Percentiles rank a stretch among this genome's conserved stretches.
phyloP scores from a whole-genome alignment of 2,888 invertebrate genomes.

The Aproaerema taeniolella region DNA sequence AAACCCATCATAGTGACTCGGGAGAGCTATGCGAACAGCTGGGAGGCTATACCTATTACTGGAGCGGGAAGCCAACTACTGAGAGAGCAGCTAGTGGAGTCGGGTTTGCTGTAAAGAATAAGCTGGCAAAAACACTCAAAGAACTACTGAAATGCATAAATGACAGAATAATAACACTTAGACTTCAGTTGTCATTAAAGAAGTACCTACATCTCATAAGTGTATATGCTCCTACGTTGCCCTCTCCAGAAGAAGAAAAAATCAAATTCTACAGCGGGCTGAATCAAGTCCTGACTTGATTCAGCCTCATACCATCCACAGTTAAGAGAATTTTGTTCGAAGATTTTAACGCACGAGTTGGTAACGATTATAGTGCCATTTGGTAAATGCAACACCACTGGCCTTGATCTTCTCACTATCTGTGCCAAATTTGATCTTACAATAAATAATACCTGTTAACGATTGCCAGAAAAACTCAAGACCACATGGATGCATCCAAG shows the following conservation, averaged over 20 bases:
- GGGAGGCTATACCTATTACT: constrained; percentile 18
- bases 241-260: background rate
- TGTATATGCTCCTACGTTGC: constrained; percentile 12
- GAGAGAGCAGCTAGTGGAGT: constrained; percentile 4
- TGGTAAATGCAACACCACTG: constrained; percentile 18
- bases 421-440: constrained; percentile 16
- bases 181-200: constrained; percentile 5
- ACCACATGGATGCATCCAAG: constrained; percentile 24
- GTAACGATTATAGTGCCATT: background rate
- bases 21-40: constrained; percentile 14
- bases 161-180: constrained; percentile 16
- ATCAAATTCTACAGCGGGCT: background rate
- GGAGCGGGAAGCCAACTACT: constrained; percentile 1
- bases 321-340: background rate
- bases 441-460: constrained; percentile 15
- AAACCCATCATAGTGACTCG: constrained; percentile 14
- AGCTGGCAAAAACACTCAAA: constrained; percentile 6
- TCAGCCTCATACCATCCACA: background rate
- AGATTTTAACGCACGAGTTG: background rate
- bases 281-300: background rate
- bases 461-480: constrained; percentile 19
- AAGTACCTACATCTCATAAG: constrained; percentile 16
- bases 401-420: constrained; percentile 11
- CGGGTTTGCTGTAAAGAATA: constrained; percentile 7
- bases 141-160: constrained; percentile 17